Base-by-base conservation (phyloP, 1,140 invertebrate species). In the Cardiocondyla obscurior region DNA sequence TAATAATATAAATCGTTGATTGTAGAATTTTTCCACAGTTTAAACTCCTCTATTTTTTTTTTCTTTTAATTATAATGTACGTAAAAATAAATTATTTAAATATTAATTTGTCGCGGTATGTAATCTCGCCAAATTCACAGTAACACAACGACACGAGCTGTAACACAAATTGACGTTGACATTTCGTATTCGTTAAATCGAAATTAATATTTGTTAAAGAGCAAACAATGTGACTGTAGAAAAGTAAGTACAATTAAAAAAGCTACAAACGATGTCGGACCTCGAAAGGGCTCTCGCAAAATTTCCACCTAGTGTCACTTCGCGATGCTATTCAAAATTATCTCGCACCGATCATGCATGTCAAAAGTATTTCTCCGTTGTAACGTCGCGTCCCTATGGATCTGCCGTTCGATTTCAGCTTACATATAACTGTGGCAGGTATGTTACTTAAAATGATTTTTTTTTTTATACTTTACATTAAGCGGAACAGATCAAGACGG, bases 391-490 rank as follows among this genome's bases (percentile, higher is more conserved):
- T 69, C 77, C 39, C 12, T 84, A 81, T 49, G 46, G 77, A n/a
- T 60, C 72, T 22, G 7, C 58, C 8, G 84, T 91, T 82, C 82
- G 73, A 49, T 90, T 84, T 77, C 89, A 90, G 58, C 74, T 87
- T 53, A 89, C 88, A 19, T 90, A 81, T 57, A 76, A 70, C n/a
- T 65, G 86, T 60, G 72, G 90, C 70, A 86, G 89, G 88, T 91
- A 90, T n/a, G 74, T 64, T 36, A 36, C 16, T 8, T 0, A 42
- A 58, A 19, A 30, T 57, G 8, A 25, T 42, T 73, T 25, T 28
- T 72, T 22, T 42, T 28, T 72, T 22, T 42, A 42, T 3, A 73
- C 42, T 57, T 73, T 58, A 39, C 8, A 57, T 72, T 28, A 73
- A 73, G 16, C 22, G 12, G 12, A 22, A 8, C 25, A 25, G 16